Conservation (phyloP, 92 coral and sea anemone species). For the Phenganax marumi region DNA sequence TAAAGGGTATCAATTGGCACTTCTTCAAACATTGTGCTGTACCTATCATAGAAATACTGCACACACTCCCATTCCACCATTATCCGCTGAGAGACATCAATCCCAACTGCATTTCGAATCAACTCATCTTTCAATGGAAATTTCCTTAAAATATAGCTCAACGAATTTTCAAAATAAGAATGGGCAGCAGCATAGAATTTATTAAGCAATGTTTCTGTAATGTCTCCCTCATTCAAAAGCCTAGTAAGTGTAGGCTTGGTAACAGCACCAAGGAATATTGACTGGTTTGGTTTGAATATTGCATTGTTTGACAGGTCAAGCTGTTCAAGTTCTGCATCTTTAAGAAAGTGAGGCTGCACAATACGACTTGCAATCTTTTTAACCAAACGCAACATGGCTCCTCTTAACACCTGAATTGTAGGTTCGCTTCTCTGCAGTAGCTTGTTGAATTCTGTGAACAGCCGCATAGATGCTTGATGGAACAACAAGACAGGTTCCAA, state of each 20-base stretch:
- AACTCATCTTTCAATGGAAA: conserved; percentile 25
- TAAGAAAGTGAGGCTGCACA: conserved; percentile 32
- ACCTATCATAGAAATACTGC: conserved; percentile 29
- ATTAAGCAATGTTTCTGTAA: neutral
- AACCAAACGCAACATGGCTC: conserved; percentile 38
- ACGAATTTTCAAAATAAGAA: conserved; percentile 20
- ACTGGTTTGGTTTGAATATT: conserved; percentile 28
- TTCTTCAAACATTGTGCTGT: neutral
- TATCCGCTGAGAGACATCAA: conserved; percentile 15
- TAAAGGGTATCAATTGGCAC: conserved; percentile 20
- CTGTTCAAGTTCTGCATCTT: conserved; percentile 25
- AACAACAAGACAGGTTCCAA: conserved; percentile 47
- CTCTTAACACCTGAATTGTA: conserved; percentile 35
- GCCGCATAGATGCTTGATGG: conserved; percentile 49
- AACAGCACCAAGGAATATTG: conserved; percentile 36
- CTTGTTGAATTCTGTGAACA: conserved; percentile 52
- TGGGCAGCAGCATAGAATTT: conserved; percentile 30
- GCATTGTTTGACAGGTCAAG: conserved; percentile 33
- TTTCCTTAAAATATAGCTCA: neutral
- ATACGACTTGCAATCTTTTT: conserved; percentile 45
- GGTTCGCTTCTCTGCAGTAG: conserved; percentile 56
- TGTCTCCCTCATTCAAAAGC: conserved; percentile 40
- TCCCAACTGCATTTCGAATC: conserved; percentile 34
- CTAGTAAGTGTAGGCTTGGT: conserved; percentile 42
- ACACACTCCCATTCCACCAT: conserved; percentile 20